These are phyloP conservation scores for Lasioglossum zephyrum DNA, from an alignment of 2,888 invertebrate genomes.

Conservation along the genomic window DNA sequence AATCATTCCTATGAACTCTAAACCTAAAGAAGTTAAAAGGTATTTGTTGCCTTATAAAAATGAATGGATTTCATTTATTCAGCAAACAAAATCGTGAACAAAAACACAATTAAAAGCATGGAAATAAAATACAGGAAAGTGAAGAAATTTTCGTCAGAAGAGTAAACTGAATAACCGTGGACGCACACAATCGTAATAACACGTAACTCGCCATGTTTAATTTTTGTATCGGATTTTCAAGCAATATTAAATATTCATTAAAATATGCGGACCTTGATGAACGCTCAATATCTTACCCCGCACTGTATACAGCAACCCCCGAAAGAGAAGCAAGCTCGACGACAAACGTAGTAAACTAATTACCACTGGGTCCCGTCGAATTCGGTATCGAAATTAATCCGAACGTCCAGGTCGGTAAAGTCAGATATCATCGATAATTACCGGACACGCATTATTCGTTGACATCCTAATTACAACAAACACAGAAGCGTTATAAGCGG, in stretches of 20 bases:
- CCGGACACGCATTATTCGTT: constrained; percentile 59
- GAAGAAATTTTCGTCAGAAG: background rate
- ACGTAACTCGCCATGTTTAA: constrained; percentile 12
- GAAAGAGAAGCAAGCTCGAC: constrained; percentile 37
- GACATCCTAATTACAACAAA: constrained; percentile 65
- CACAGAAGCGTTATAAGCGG: constrained; percentile 58
- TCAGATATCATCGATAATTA: constrained; percentile 67
- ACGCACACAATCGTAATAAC: background rate
- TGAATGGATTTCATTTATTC: no score
- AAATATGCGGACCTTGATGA: constrained; percentile 28
- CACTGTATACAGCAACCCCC: background rate
- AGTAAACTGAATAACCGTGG: background rate
- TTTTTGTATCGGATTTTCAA: constrained; percentile 19
- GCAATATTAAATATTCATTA: constrained; percentile 42
- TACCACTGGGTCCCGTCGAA: constrained; percentile 38
- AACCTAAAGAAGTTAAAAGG: no score
- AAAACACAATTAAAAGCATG: background rate
- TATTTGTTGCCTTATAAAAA: no score
- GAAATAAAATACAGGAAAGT: background rate
- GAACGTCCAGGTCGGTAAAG: constrained; percentile 49
- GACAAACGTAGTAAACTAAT: constrained; percentile 60
- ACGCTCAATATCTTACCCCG: constrained; percentile 48
- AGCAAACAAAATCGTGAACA: background rate
- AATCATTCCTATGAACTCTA: no score
- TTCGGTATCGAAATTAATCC: constrained; percentile 64